phyloP scores from a whole-genome alignment of 2,888 invertebrate species.

The Fissipunctia ypsillon region DNA sequence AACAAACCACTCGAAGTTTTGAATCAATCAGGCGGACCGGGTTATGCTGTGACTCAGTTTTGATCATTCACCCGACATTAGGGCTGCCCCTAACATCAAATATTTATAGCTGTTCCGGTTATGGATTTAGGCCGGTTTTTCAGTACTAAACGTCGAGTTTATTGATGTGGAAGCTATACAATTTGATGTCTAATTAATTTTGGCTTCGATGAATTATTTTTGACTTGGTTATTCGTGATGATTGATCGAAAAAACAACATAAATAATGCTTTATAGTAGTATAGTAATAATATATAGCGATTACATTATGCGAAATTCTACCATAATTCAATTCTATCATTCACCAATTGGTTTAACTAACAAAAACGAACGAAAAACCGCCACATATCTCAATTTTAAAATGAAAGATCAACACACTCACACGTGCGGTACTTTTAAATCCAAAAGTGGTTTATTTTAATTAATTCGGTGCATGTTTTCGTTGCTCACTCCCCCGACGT shows the following conservation, averaged over 20 bases:
- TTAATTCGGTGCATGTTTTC: conserved; percentile 39
- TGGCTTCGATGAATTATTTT: not conserved
- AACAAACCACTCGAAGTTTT: conserved; percentile 68
- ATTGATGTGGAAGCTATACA: conserved; percentile 26
- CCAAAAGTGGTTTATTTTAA: conserved; percentile 34
- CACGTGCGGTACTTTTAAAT: conserved; percentile 4
- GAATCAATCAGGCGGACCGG: conserved; percentile 59
- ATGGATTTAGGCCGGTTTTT: conserved; percentile 32
- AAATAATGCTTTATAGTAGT: not conserved
- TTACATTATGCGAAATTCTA: not conserved
- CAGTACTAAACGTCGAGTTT: conserved; percentile 18
- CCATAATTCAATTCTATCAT: no score
- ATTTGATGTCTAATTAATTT: conserved; percentile 19
- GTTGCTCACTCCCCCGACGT: not conserved
- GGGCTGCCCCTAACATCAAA: conserved; percentile 57
- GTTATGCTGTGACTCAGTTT: conserved; percentile 50
- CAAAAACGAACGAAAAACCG: not conserved
- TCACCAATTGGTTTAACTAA: conserved; percentile 4
- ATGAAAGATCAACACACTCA: conserved; percentile 18
- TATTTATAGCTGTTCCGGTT: conserved; percentile 31
- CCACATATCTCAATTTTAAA: conserved; percentile 10
- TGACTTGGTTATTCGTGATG: not conserved
- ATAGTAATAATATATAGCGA: not conserved
- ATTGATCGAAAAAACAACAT: not conserved
- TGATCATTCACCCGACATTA: conserved; percentile 53